phyloP scores from a whole-genome alignment of 2,113 vertebrate species.

The Caretta caretta region DNA sequence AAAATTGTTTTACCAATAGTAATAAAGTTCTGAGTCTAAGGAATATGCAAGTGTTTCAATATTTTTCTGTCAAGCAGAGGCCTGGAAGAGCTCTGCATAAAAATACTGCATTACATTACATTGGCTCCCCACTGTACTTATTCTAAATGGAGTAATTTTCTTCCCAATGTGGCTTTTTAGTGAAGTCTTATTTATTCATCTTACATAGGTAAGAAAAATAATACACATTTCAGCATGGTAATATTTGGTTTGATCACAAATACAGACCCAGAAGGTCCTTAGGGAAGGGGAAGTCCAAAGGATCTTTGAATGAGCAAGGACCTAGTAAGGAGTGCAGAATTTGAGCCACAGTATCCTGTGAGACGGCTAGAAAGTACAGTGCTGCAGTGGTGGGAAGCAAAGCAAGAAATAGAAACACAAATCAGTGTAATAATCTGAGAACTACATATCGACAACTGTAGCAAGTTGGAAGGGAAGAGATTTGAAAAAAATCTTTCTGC shows the following conservation, averaged over 20 bases:
- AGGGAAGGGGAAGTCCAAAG: not conserved
- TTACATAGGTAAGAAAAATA: not conserved
- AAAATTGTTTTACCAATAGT: not conserved
- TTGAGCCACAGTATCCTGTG: not conserved
- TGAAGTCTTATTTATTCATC: not conserved
- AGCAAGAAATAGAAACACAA: not conserved
- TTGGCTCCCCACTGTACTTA: not conserved
- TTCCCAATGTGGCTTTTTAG: not conserved
- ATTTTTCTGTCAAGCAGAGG: not conserved
- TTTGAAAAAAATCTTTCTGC: not conserved
- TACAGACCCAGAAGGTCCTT: not conserved
- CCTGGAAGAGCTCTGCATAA: not conserved
- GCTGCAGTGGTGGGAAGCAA: rapidly evolving
- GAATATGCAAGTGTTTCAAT: not conserved
- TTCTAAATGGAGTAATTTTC: not conserved
- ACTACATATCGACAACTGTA: not conserved
- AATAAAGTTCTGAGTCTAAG: not conserved
- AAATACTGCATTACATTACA: not conserved
- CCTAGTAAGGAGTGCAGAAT: not conserved
- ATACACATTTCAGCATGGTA: not conserved
- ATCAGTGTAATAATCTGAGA: rapidly evolving
- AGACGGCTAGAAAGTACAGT: not conserved
- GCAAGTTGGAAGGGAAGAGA: not conserved
- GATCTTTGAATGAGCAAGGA: not conserved
- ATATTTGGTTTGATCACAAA: not conserved